phyloP scores from a whole-genome alignment of 2,113 vertebrate species.

The Mobula hypostoma region DNA sequence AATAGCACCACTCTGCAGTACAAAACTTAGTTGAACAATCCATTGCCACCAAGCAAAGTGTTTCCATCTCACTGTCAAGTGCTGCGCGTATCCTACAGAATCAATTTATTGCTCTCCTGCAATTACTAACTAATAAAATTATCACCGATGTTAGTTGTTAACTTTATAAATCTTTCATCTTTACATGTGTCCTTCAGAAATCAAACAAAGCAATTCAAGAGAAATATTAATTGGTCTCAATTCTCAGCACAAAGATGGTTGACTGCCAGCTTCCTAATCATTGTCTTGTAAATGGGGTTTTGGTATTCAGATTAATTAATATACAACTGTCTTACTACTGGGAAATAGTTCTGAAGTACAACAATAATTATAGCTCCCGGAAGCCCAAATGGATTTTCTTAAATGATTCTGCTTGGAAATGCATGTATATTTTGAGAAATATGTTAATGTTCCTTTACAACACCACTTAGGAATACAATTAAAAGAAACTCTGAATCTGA shows the following conservation, averaged over 20 bases:
- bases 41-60: neutral
- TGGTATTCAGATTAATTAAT: slow-evolving; percentile 18
- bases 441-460: neutral
- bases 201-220: neutral
- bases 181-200: neutral
- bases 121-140: neutral
- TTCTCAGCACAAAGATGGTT: neutral
- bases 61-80: slow-evolving; percentile 15
- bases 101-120: slow-evolving; percentile 3
- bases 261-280: neutral
- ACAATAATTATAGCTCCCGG: neutral
- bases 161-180: slow-evolving; percentile 26
- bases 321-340: neutral
- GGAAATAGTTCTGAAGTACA: slow-evolving; percentile 18
- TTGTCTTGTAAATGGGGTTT: slow-evolving; percentile 13
- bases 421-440: neutral
- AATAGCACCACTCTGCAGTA: slow-evolving; percentile 20
- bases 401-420: slow-evolving; percentile 22
- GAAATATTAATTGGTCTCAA: slow-evolving; percentile 25
- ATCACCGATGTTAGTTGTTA: neutral
- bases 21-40: slow-evolving; percentile 36
- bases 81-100: slow-evolving; percentile 39
- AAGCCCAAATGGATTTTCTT: neutral
- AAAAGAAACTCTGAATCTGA: neutral
- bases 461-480: neutral